These are phyloP conservation scores for Arnoldichthys spilopterus DNA, from an alignment of 2,797 vertebrate genomes.

Conservation along the genomic window DNA sequence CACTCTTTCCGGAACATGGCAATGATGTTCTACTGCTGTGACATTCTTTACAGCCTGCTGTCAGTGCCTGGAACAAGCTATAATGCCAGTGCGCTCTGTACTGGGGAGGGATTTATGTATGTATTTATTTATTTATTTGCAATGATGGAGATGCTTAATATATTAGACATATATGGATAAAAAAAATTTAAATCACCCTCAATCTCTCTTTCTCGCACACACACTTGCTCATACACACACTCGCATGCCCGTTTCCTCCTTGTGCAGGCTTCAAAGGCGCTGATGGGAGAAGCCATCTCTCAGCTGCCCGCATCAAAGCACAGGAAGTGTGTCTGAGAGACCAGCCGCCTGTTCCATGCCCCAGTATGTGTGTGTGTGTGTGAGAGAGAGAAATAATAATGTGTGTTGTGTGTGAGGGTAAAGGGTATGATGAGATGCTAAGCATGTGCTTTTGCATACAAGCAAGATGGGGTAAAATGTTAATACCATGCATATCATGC, in stretches of 20 bases:
- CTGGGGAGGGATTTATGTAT: too few species aligned
- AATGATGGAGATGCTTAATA: slow-evolving; percentile 30
- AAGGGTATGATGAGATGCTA: slow-evolving; percentile 75
- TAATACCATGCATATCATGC: not conserved
- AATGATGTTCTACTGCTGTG: not conserved
- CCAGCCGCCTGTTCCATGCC: slow-evolving; percentile 77
- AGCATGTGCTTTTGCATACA: slow-evolving; percentile 29
- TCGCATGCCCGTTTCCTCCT: slow-evolving; percentile 28
- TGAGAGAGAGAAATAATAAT: slow-evolving; percentile 39
- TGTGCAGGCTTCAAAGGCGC: slow-evolving; percentile 74
- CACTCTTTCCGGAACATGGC: not conserved
- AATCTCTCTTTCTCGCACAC: slow-evolving; percentile 39
- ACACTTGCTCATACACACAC: slow-evolving; percentile 23
- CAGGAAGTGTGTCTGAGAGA: slow-evolving; percentile 85
- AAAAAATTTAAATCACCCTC: slow-evolving; percentile 31
- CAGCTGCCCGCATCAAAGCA: slow-evolving; percentile 83
- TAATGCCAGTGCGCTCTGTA: not conserved
- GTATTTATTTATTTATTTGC: not conserved
- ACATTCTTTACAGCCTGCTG: slow-evolving; percentile 1
- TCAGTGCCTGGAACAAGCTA: not conserved
- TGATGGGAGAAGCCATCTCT: slow-evolving; percentile 81
- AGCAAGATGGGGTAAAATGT: not conserved
- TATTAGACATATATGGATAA: slow-evolving; percentile 61
- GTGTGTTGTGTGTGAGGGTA: slow-evolving; percentile 29
- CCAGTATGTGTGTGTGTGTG: slow-evolving; percentile 33